Evolutionary conservation across 2,797 vertebrate species (phyloP).

Genomic region (Malacoraja senta): DNA sequence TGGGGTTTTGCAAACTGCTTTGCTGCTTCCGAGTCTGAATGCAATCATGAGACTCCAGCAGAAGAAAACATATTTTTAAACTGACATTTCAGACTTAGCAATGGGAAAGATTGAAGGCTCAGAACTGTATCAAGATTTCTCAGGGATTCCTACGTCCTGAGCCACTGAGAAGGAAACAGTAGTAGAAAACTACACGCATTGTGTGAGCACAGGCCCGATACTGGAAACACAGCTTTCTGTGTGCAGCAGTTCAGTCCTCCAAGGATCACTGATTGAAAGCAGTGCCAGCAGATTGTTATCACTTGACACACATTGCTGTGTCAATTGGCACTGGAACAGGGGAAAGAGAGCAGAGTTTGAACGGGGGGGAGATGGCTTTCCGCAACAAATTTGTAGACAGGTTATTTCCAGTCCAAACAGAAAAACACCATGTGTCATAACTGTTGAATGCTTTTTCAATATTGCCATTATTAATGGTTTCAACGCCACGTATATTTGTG

Average conservation of each 20-base stretch:
- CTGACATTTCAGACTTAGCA: not conserved
- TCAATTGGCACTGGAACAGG: not conserved
- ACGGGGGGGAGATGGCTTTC: constrained; percentile 8
- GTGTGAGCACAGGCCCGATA: not conserved
- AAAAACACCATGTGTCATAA: not conserved
- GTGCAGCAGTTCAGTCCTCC: not conserved
- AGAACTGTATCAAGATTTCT: not conserved
- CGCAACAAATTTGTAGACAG: not conserved
- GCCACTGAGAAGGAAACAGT: not conserved
- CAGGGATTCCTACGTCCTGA: not conserved
- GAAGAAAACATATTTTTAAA: not conserved
- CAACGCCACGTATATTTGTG: not conserved
- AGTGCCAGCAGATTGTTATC: constrained; percentile 15
- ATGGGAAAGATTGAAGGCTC: not conserved
- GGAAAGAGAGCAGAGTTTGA: not conserved
- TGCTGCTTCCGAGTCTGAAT: not conserved
- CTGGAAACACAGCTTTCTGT: not conserved
- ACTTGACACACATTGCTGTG: not conserved
- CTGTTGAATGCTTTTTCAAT: not conserved
- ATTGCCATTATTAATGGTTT: not conserved
- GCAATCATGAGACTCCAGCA: not conserved
- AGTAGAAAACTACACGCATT: not conserved
- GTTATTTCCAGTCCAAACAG: constrained; percentile 20
- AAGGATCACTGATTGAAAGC: not conserved
- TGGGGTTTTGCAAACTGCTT: not conserved